phyloP scores from a whole-genome alignment of 2,888 invertebrate genomes.

The Biston stratarius region DNA sequence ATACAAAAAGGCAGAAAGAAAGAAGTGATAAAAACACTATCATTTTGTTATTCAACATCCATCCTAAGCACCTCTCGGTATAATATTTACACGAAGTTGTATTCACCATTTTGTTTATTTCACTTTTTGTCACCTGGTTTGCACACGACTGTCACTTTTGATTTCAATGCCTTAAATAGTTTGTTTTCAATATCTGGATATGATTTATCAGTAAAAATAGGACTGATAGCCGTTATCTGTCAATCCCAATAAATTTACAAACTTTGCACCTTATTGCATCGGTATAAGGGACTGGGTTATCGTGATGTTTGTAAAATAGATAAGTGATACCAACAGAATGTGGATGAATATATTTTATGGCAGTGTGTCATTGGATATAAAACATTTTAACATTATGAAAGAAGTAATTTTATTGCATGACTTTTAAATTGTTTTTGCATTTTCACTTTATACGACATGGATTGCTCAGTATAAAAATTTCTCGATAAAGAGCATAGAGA shows the following conservation, averaged over 20 bases:
- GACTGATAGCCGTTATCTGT: constrained; percentile 34
- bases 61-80: constrained; percentile 60
- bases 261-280: constrained; percentile 10
- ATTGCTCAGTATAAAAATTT: too few relatives aligned
- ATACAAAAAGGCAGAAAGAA: constrained; percentile 73
- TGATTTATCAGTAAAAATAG: constrained; percentile 36
- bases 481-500: too few relatives aligned
- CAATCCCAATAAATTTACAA: background rate
- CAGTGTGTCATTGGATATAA: background rate
- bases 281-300: constrained; percentile 1
- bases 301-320: constrained; percentile 7
- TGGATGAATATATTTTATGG: background rate
- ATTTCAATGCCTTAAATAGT: constrained; percentile 25
- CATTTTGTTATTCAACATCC: constrained; percentile 75
- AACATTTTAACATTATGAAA: background rate
- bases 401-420: too few relatives aligned
- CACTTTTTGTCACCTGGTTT: constrained; percentile 14
- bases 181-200: constrained; percentile 24
- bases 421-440: too few relatives aligned
- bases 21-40: constrained; percentile 71
- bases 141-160: constrained; percentile 30
- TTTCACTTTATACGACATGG: too few relatives aligned
- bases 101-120: constrained; percentile 47
- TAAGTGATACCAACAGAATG: constrained; percentile 7
- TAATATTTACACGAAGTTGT: constrained; percentile 67